These are phyloP conservation scores for Megaceryle alcyon DNA, from an alignment of 2,797 vertebrate genomes.

Conservation along the genomic window DNA sequence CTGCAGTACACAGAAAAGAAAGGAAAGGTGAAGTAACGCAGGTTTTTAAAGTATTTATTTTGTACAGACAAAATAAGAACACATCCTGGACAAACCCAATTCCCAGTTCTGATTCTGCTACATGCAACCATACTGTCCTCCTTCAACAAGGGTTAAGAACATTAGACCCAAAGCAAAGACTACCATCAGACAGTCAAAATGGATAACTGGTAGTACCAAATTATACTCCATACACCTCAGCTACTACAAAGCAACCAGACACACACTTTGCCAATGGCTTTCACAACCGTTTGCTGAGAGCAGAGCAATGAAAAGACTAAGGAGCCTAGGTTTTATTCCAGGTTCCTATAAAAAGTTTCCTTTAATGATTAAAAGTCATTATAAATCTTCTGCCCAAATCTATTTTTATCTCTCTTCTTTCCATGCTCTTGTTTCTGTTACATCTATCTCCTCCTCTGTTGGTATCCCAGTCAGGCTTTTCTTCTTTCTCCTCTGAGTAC, in stretches of 20 bases:
- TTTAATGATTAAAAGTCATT: background rate
- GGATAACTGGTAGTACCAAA: background rate
- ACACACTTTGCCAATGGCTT: background rate
- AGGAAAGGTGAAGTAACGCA: background rate
- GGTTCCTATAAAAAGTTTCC: background rate
- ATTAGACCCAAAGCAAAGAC: background rate
- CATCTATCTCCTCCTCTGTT: background rate
- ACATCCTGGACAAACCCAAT: background rate
- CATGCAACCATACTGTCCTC: background rate
- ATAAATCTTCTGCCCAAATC: background rate
- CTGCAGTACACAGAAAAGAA: background rate
- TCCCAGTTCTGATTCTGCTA: background rate
- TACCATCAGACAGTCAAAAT: background rate
- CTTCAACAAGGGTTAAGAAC: background rate
- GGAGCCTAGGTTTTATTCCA: background rate
- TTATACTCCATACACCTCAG: background rate
- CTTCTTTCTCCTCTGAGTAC: background rate
- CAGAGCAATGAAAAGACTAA: background rate
- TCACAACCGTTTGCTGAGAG: background rate
- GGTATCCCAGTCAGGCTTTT: background rate
- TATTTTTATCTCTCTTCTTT: background rate
- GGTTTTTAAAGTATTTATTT: background rate
- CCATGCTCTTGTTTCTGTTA: background rate
- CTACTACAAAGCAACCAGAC: background rate
- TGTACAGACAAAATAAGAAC: background rate